Base-by-base conservation (phyloP, 2,113 vertebrate genomes). In the Eolophus roseicapilla region DNA sequence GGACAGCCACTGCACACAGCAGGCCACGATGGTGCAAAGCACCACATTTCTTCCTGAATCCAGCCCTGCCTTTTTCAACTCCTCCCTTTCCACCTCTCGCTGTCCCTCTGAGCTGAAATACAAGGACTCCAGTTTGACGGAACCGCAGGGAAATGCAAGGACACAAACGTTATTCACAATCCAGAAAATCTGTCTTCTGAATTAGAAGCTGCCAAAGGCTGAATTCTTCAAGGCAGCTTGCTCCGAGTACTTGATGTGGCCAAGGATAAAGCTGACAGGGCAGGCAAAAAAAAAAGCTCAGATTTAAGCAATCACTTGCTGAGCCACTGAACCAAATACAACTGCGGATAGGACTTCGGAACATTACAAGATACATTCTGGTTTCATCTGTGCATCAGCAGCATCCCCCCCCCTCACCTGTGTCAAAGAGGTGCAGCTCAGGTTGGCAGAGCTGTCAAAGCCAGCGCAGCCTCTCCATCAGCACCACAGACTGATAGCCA, bases 241-340 rank as follows among this genome's bases (percentile, higher is more conserved):
- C 77, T 96, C 60, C 4, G 3, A 47, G 67, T 35, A 76, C 16
- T 91, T 60, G 47, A 77, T n/a, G 29, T 16, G 59, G 43, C 67
- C 91, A 92, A 82, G 82, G 84, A 87, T 88, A 95, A 90, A 92
- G 75, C 81, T 77, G 77, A 96, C 91, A 94, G 39, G 18, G 53
- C 62, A 92, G 57, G 78, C 41, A 93, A 75, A 80, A 44, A 79
- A 50, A 73, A 41, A 70, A 33, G n/a, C n/a, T 73, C 33, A 29
- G 52, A 88, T 91, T 93, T 35, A 95, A 96, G 41, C 82, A 75
- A 92, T 91, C 68, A 87, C 12, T 55, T 83, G 70, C 68, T 50
- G 57, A 94, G 41, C 65, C 35, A 17, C 47, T 93, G 87, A 97
- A 89, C 60, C 0, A 0, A 88, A 57, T 17, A 57, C 24, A 59